Conservation (phyloP, 2,113 vertebrate species). For the Rhinichthys klamathensis region DNA sequence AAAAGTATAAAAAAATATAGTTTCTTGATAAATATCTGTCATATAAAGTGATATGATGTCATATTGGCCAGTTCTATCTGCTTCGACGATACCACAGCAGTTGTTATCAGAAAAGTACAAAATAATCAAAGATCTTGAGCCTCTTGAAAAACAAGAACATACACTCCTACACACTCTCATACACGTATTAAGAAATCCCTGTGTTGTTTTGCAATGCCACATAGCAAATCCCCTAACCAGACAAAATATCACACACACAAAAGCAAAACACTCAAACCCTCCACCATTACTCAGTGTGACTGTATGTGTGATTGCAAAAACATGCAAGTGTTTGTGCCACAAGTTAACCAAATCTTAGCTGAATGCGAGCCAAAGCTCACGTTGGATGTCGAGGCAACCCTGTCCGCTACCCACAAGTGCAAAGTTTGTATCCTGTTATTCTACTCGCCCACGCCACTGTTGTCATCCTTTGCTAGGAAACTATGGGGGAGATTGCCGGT, state of each 20-base stretch:
- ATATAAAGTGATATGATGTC: background rate
- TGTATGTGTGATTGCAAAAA: constrained; percentile 26
- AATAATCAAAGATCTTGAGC: constrained; percentile 44
- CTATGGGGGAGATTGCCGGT: constrained; percentile 72
- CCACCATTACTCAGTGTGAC: background rate
- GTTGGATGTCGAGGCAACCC: constrained; percentile 33
- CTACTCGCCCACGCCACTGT: constrained; percentile 72
- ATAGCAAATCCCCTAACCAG: constrained; percentile 18
- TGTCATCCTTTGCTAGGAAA: constrained; percentile 77
- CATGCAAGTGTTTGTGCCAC: background rate
- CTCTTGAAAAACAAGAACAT: constrained; percentile 29
- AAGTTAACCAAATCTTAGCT: constrained; percentile 30
- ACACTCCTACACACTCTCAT: constrained; percentile 53
- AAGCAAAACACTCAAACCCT: background rate
- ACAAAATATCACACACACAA: constrained; percentile 32
- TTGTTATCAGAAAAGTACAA: constrained; percentile 36
- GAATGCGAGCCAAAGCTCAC: constrained; percentile 13
- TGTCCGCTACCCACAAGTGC: constrained; percentile 63
- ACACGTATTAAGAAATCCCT: constrained; percentile 37
- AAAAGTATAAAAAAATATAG: too few species aligned
- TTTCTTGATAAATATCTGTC: background rate
- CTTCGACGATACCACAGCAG: constrained; percentile 27
- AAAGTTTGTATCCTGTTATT: constrained; percentile 79
- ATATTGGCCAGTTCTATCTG: constrained; percentile 14
- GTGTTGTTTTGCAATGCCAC: constrained; percentile 29